phyloP scores from a whole-genome alignment of 2,113 vertebrate species.

The Scomber japonicus region DNA sequence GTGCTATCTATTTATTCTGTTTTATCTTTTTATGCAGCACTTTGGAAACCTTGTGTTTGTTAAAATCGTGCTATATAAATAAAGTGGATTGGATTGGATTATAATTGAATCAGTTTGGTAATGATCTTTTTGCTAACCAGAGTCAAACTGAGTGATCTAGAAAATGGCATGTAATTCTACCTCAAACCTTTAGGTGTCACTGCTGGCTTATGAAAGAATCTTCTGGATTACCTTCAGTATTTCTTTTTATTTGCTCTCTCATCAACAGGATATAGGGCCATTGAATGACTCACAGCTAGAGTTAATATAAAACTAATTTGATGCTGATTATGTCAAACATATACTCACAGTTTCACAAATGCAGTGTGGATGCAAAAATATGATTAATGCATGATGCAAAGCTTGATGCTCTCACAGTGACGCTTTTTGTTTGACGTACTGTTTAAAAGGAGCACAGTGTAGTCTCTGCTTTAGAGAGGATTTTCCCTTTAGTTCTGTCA shows the following conservation, averaged over 20 bases:
- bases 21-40: too few species aligned
- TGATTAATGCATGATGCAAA: too few species aligned
- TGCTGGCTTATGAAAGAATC: constrained; percentile 58
- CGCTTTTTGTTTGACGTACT: constrained; percentile 7
- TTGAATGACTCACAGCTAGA: constrained; percentile 31
- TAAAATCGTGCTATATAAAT: too few species aligned
- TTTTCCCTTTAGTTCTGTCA: constrained; percentile 14
- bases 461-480: neutral
- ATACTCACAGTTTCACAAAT: neutral
- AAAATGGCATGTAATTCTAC: constrained; percentile 13
- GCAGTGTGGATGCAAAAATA: neutral
- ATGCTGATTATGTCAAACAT: constrained; percentile 17
- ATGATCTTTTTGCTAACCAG: neutral
- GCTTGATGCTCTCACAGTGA: too few species aligned
- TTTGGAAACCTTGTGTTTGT: too few species aligned
- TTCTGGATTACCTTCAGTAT: neutral
- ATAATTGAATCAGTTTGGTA: neutral
- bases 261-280: neutral
- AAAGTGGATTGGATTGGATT: too few species aligned
- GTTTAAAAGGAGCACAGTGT: neutral
- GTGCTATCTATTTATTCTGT: too few species aligned
- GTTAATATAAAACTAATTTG: constrained; percentile 12
- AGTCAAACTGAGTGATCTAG: neutral
- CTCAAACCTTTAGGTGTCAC: constrained; percentile 64
- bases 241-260: constrained; percentile 31